Evolutionary conservation across 1,140 invertebrate species (phyloP).

Genomic region (Drosophila carrolli): DNA sequence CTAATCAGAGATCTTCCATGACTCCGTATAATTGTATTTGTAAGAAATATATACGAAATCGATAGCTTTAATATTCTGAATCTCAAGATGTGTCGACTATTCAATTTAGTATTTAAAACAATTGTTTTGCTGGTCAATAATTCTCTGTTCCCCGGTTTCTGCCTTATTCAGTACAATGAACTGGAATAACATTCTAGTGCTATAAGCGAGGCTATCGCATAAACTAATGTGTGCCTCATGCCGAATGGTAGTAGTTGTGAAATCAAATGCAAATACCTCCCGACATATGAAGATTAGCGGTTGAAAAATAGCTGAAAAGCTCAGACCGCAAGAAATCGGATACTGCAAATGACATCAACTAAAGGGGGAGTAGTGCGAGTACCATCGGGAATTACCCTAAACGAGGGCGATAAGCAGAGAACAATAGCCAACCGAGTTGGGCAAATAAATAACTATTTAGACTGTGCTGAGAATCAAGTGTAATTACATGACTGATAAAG

Average conservation of each 20-base stretch:
- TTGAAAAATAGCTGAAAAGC: constrained; percentile 26
- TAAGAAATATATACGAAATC: too few relatives aligned
- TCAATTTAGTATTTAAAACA: too few relatives aligned
- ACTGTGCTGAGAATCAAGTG: constrained; percentile 39
- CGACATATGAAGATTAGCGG: constrained; percentile 29
- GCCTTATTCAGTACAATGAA: too few relatives aligned
- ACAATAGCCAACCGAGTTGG: neutral
- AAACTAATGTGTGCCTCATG: constrained; percentile 1
- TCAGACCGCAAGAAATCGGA: constrained; percentile 41
- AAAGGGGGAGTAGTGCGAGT: constrained; percentile 2
- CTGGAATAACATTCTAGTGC: neutral
- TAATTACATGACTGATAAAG: constrained; percentile 31
- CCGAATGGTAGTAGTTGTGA: constrained; percentile 11
- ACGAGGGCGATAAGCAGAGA: constrained; percentile 9
- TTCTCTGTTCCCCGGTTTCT: too few relatives aligned
- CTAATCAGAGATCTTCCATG: too few relatives aligned
- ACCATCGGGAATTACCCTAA: neutral
- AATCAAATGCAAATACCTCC: constrained; percentile 24
- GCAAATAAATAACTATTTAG: constrained; percentile 48
- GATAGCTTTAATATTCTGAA: too few relatives aligned
- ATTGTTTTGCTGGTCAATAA: too few relatives aligned
- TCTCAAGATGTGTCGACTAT: too few relatives aligned
- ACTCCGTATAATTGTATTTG: too few relatives aligned
- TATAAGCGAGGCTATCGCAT: neutral
- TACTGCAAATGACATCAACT: constrained; percentile 14